These are phyloP conservation scores for Cygnus atratus DNA, from an alignment of 2,113 vertebrate genomes.

Conservation along the genomic window DNA sequence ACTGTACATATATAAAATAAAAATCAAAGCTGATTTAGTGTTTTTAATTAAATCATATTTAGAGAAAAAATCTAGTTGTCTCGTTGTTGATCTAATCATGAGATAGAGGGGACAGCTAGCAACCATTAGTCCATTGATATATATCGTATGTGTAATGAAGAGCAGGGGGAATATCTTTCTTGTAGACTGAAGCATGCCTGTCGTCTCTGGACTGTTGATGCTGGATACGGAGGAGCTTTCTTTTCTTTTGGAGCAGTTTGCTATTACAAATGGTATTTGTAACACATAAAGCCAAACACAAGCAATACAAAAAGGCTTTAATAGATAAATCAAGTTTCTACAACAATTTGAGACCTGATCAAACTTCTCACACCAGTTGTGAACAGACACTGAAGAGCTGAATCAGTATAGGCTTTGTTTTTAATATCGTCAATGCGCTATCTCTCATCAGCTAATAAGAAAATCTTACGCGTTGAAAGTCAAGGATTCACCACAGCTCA, in stretches of 20 bases:
- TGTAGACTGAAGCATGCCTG: not conserved
- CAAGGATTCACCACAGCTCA: constrained; percentile 46
- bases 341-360: not conserved
- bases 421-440: constrained; percentile 71
- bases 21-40: constrained; percentile 75
- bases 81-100: constrained; percentile 24
- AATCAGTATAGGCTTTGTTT: constrained; percentile 60
- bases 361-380: constrained; percentile 48
- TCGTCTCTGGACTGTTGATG: not conserved
- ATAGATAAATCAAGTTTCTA: constrained; percentile 15
- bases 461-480: constrained; percentile 33
- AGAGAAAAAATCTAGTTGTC: constrained; percentile 53
- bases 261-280: not conserved
- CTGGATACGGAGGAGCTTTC: not conserved
- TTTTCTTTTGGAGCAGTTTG: not conserved
- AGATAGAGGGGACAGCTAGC: not conserved
- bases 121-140: not conserved
- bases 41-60: constrained; percentile 76
- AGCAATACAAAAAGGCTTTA: not conserved
- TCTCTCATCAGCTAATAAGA: constrained; percentile 84
- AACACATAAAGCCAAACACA: constrained; percentile 5
- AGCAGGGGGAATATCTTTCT: not conserved
- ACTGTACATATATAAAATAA: constrained; percentile 82
- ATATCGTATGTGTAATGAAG: not conserved
- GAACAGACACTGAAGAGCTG: constrained; percentile 28